Evolutionary conservation across 2,888 invertebrate species (phyloP).

Genomic region (Melieria picta): DNA sequence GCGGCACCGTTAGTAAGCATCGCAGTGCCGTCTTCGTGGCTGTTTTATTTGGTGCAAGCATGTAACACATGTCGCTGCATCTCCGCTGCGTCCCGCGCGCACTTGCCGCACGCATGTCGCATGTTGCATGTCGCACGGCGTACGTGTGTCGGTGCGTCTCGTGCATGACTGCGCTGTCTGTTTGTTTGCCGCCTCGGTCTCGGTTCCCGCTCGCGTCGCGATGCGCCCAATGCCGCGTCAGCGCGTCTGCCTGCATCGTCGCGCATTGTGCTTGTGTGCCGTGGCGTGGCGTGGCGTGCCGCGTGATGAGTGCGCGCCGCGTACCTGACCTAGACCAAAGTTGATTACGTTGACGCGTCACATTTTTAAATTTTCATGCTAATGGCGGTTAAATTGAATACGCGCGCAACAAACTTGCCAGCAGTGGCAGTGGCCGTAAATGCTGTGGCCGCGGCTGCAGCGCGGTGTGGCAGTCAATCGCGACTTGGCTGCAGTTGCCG

Average conservation of each 20-base stretch:
- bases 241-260: too few relatives aligned
- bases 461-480: background rate
- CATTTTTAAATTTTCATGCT: constrained; percentile 43
- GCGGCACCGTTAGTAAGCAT: too few relatives aligned
- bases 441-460: constrained; percentile 9
- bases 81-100: background rate
- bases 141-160: constrained; percentile 3
- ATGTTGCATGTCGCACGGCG: background rate
- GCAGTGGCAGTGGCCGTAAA: constrained; percentile 6
- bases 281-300: background rate
- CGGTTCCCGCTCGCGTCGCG: too few relatives aligned
- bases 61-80: background rate
- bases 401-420: constrained; percentile 33
- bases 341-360: constrained; percentile 47
- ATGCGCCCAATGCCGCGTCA: background rate
- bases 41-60: constrained; percentile 11
- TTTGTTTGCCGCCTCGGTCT: background rate
- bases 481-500: too few relatives aligned
- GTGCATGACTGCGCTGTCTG: background rate
- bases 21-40: background rate
- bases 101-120: background rate
- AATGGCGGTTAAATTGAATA: constrained; percentile 42
- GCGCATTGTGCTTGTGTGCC: background rate
- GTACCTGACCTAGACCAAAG: constrained; percentile 50
- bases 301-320: too few relatives aligned